Conservation (phyloP, 2,113 vertebrate genomes). For the Apteryx owenii region DNA sequence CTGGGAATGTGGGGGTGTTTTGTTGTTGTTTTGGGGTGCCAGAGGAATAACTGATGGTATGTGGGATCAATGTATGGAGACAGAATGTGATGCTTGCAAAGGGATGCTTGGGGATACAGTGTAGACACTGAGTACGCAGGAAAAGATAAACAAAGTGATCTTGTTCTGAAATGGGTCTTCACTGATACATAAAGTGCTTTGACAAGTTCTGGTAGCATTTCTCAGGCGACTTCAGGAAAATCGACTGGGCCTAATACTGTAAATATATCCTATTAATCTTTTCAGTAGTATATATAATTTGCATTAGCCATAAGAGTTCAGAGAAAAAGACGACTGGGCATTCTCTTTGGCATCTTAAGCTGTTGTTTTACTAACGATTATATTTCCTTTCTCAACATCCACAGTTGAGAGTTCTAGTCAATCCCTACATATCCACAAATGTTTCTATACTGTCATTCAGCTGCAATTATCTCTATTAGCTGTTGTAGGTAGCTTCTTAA, state of each 20-base stretch:
- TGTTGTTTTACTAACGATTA: neutral
- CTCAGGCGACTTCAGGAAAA: neutral
- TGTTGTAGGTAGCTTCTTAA: neutral
- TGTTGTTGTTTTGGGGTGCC: neutral
- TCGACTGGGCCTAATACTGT: neutral
- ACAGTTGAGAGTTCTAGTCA: neutral
- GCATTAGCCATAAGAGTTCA: neutral
- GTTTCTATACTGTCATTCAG: neutral
- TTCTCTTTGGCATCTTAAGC: neutral
- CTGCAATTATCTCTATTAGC: neutral
- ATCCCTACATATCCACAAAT: neutral
- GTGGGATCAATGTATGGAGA: neutral
- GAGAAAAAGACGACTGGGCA: neutral
- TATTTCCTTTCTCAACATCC: neutral
- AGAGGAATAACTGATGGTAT: neutral
- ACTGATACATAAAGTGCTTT: neutral
- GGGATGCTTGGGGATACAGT: neutral
- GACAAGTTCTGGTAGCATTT: neutral
- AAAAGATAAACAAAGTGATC: neutral
- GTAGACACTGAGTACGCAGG: neutral
- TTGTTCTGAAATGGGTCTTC: neutral
- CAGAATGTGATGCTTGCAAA: neutral
- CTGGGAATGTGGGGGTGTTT: accelerated
- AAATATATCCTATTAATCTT: neutral
- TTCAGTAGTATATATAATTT: neutral